phyloP scores from a whole-genome alignment of 2,888 invertebrate species.

The Xylota segnis region DNA sequence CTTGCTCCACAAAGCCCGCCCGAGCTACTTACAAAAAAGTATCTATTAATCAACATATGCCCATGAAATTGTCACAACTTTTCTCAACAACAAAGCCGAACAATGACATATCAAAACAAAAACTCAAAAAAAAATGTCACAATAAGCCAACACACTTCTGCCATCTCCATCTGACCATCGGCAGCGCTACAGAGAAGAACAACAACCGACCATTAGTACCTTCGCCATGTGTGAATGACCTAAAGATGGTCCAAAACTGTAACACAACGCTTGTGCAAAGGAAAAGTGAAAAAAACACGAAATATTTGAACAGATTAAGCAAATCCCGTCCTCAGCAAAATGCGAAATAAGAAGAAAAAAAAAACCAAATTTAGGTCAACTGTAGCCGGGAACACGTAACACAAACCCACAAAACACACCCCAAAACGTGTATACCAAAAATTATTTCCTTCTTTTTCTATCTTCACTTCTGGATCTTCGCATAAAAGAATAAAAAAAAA shows the following conservation, averaged over 20 bases:
- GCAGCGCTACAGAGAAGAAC: neutral
- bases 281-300: neutral
- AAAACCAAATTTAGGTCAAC: conserved; percentile 67
- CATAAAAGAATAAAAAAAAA: conserved; percentile 1
- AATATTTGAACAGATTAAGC: conserved; percentile 36
- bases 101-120: neutral
- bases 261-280: conserved; percentile 17
- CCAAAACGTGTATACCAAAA: conserved; percentile 73
- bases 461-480: neutral
- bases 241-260: conserved; percentile 22
- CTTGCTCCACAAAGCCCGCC: neutral
- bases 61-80: neutral
- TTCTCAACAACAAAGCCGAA: neutral
- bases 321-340: conserved; percentile 44
- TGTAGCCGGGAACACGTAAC: conserved; percentile 58
- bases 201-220: neutral
- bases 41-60: neutral
- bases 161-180: neutral
- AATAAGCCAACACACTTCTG: neutral
- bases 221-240: conserved; percentile 49
- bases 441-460: conserved; percentile 41
- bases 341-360: conserved; percentile 2
- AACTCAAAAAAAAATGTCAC: neutral
- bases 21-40: neutral
- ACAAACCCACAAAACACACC: conserved; percentile 72